These are phyloP conservation scores for Monarcha castaneiventris DNA, from an alignment of 2,113 vertebrate genomes.

Conservation along the genomic window DNA sequence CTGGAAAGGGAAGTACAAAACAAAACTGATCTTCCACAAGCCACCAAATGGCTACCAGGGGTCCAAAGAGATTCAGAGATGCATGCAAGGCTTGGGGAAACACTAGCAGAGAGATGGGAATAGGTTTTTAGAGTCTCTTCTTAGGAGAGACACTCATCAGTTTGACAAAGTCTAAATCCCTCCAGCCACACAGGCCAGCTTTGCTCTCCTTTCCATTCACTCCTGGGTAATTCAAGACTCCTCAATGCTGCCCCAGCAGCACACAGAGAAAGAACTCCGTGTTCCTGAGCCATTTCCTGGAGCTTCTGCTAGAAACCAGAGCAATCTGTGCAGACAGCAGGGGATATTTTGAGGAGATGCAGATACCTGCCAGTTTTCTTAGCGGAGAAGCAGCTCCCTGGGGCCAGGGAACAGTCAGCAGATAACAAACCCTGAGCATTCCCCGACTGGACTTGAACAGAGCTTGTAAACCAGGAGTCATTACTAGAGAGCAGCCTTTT, in stretches of 20 bases:
- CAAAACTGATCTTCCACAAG: not conserved
- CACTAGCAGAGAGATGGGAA: not conserved
- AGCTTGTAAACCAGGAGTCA: not conserved
- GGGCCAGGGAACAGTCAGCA: not conserved
- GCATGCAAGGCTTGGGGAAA: not conserved
- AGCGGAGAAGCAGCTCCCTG: not conserved
- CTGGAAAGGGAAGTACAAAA: conserved; percentile 71
- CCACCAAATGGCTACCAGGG: not conserved
- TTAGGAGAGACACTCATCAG: accelerated
- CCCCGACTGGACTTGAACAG: not conserved
- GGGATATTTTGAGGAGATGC: not conserved
- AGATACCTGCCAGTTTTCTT: not conserved
- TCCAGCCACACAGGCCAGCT: not conserved
- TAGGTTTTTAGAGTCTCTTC: not conserved
- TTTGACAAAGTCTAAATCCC: not conserved
- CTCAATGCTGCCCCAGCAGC: not conserved
- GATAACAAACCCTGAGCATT: not conserved
- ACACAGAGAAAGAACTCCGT: not conserved
- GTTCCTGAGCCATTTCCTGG: not conserved
- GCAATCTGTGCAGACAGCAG: not conserved
- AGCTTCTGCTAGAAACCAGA: not conserved
- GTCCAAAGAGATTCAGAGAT: not conserved
- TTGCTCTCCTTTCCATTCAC: not conserved
- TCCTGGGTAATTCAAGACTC: not conserved
- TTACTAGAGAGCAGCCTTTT: not conserved